Percentiles rank a stretch among this genome's conserved stretches.
These are phyloP conservation scores for Apodemia duryi DNA, from an alignment of 2,888 invertebrate species.

Conservation along the genomic window DNA sequence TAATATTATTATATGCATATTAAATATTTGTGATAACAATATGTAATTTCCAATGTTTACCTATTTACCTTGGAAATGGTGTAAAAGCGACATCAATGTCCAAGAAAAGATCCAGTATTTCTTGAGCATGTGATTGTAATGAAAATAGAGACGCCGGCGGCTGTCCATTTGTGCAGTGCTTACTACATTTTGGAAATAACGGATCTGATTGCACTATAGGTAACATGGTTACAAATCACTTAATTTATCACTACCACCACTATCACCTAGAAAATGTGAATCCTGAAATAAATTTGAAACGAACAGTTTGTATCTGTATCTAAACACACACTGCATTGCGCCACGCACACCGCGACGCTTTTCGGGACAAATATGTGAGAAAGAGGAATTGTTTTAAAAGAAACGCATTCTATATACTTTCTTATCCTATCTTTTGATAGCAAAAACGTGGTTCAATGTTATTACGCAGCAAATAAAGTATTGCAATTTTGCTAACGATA, in stretches of 20 bases:
- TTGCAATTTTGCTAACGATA: conserved; percentile 71
- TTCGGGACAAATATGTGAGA: conserved; percentile 4
- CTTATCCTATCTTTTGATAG: conserved; percentile 37
- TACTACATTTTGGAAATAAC: conserved; percentile 63
- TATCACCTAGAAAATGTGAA: conserved; percentile 50
- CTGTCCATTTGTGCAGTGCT: conserved; percentile 57
- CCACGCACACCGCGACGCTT: conserved; percentile 66
- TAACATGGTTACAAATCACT: conserved; percentile 65
- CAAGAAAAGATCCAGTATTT: conserved; percentile 70
- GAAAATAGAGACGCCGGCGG: conserved; percentile 68
- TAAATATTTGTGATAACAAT: background rate
- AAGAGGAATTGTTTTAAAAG: conserved; percentile 14
- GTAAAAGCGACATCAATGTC: conserved; percentile 71
- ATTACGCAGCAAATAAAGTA: conserved; percentile 69
- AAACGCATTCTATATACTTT: conserved; percentile 23
- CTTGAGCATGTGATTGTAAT: conserved; percentile 69
- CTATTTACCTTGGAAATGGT: conserved; percentile 55
- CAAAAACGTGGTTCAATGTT: conserved; percentile 57
- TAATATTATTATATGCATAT: too few species aligned
- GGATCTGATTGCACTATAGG: conserved; percentile 72
- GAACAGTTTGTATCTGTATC: conserved; percentile 65
- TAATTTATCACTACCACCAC: conserved; percentile 52
- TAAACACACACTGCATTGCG: conserved; percentile 78
- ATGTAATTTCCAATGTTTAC: background rate
- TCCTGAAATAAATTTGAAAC: conserved; percentile 51